Evolutionary conservation across 1,140 invertebrate genomes (phyloP).

Genomic region (Pseudomyrmex concolor): DNA sequence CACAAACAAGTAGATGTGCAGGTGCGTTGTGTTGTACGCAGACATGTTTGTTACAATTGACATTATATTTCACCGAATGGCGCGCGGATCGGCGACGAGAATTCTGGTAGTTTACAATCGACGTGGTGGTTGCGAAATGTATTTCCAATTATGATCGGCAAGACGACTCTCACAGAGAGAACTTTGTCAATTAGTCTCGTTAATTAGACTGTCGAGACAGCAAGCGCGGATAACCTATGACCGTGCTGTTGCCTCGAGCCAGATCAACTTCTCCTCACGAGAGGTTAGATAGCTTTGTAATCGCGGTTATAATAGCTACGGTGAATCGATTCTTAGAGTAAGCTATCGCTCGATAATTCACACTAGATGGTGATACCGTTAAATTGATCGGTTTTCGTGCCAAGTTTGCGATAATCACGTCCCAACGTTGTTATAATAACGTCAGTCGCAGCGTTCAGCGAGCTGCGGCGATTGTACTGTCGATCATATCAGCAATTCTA

Average conservation of each 20-base stretch:
- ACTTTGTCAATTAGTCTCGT: slow-evolving; percentile 72
- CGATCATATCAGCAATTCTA: not conserved
- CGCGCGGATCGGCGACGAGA: slow-evolving; percentile 25
- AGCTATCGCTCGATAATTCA: slow-evolving; percentile 58
- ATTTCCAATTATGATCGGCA: slow-evolving; percentile 62
- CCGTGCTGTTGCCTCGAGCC: slow-evolving; percentile 60
- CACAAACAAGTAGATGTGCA: no score
- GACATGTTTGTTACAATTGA: slow-evolving; percentile 24
- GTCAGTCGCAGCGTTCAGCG: not conserved
- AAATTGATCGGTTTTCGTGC: slow-evolving; percentile 23
- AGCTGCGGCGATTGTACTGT: not conserved
- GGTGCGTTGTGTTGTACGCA: not conserved
- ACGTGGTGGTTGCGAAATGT: slow-evolving; percentile 35
- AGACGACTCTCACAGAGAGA: slow-evolving; percentile 62
- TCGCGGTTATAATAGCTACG: slow-evolving; percentile 47
- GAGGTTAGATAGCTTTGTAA: slow-evolving; percentile 65
- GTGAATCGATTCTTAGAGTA: slow-evolving; percentile 57
- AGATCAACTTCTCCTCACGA: slow-evolving; percentile 64
- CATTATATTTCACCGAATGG: slow-evolving; percentile 38
- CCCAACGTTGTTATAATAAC: slow-evolving; percentile 39
- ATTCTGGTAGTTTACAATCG: slow-evolving; percentile 9
- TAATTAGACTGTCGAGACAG: slow-evolving; percentile 69
- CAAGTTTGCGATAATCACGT: slow-evolving; percentile 29
- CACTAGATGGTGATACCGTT: slow-evolving; percentile 36
- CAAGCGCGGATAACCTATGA: slow-evolving; percentile 60